Base-by-base conservation (phyloP, 2,113 vertebrate species). In the Myotis yumanensis region DNA sequence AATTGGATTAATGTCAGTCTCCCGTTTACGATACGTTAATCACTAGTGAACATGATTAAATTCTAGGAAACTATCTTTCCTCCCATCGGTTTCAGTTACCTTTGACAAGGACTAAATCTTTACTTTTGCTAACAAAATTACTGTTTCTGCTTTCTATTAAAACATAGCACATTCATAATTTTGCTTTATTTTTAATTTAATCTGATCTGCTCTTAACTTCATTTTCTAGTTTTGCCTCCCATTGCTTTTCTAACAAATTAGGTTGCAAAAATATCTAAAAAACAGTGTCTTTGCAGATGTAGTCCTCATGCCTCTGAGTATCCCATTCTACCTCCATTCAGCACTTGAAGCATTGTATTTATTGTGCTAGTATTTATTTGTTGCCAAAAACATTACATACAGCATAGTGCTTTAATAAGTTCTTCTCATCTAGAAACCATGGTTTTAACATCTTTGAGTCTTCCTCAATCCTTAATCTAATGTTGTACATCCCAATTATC, bases 41-140 rank as follows among this genome's bases (percentile, higher is more conserved):
- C 20, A 73, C 68, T 59, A 91, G 12, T 75, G 69, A 91, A 64
- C 3, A 35, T 79, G 86, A 64, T 48, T 62, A 94, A 85, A 85
- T 11, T 90, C 54, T 80, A n/a, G 93, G 79, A 87, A 80, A 40
- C n/a, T 62, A 86, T 46, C n/a, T 68, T 81, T 85, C 68, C 23
- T 90, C 57, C 52, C 37, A 28, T 57, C 1, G 16, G 32, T 46
- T 80, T 93, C 32, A 82, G 28, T 86, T 66, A 81, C 11, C 46
- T 40, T 89, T 52, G 43, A 72, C 4, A 35, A 95, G 46, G 32
- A 16, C 23, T 59, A 94, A 87, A 57, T 68, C 81, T 66, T 82
- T 86, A 62, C 72, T 51, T 91, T 86, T 82, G n/a, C 6, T 86
- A 92, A 83, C 16, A 84, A 86, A 95, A 92, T 43, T 48, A 86